phyloP scores from a whole-genome alignment of 2,888 invertebrate genomes.

The Ochropacha duplaris region DNA sequence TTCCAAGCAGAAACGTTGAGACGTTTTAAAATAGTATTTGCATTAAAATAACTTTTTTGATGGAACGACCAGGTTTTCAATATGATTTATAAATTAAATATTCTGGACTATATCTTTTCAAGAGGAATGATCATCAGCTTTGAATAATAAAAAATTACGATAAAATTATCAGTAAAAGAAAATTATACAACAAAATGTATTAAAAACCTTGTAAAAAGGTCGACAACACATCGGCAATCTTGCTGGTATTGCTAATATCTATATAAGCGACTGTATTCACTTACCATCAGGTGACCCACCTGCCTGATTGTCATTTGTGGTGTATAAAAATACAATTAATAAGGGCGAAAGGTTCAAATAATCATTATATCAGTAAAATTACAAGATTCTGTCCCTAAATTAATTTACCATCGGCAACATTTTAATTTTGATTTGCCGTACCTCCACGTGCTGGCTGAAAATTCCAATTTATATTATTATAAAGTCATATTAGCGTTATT shows the following conservation, averaged over 20 bases:
- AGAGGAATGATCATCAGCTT: no score
- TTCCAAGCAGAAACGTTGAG: background rate
- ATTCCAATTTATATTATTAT: slow-evolving; percentile 6
- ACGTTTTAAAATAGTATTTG: background rate
- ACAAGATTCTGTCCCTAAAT: background rate
- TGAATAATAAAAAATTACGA: no score
- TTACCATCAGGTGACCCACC: no score
- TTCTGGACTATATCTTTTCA: no score
- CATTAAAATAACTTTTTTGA: background rate
- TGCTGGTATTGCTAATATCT: no score
- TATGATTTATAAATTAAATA: no score
- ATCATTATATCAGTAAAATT: background rate
- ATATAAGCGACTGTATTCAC: no score
- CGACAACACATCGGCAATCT: no score
- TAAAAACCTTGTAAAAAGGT: no score
- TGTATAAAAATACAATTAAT: no score
- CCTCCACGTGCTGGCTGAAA: background rate
- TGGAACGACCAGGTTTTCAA: no score
- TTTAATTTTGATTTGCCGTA: background rate
- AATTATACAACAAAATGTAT: background rate
- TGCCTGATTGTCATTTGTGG: no score
- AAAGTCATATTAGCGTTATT: slow-evolving; percentile 35
- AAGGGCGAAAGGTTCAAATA: background rate
- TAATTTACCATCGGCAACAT: slow-evolving; percentile 1
- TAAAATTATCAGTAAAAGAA: background rate